phyloP scores from a whole-genome alignment of 2,888 invertebrate species.

The Orthosia gracilis region DNA sequence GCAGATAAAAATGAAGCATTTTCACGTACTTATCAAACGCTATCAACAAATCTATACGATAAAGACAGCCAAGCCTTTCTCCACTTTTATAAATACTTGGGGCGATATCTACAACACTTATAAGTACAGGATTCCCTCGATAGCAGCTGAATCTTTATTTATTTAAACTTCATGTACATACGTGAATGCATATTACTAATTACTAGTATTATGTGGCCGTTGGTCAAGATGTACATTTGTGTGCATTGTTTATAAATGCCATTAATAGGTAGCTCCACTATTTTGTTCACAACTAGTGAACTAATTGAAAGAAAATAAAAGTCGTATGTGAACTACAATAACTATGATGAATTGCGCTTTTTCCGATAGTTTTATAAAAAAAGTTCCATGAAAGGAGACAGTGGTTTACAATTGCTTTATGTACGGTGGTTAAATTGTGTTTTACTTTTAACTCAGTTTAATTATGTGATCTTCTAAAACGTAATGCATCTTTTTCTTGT shows the following conservation, averaged over 20 bases:
- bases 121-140: slow-evolving; percentile 14
- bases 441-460: too few relatives aligned
- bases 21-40: slow-evolving; percentile 10
- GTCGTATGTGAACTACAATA: too few relatives aligned
- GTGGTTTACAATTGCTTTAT: background rate
- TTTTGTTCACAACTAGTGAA: too few relatives aligned
- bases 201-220: background rate
- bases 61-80: slow-evolving; percentile 21
- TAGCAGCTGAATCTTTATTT: slow-evolving; percentile 7
- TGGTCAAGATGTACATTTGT: background rate
- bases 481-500: too few relatives aligned
- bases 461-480: too few relatives aligned
- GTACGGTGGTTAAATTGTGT: too few relatives aligned
- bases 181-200: background rate
- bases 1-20: background rate
- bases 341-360: background rate
- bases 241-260: background rate
- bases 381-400: background rate
- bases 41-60: slow-evolving; percentile 41
- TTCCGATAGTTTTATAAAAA: background rate
- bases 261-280: too few relatives aligned
- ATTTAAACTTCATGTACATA: too few relatives aligned
- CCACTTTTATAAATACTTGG: slow-evolving; percentile 44
- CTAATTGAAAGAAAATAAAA: too few relatives aligned
- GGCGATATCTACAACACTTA: slow-evolving; percentile 16